Evolutionary conservation across 2,888 invertebrate species (phyloP).

Genomic region (Calameuta idolon): DNA sequence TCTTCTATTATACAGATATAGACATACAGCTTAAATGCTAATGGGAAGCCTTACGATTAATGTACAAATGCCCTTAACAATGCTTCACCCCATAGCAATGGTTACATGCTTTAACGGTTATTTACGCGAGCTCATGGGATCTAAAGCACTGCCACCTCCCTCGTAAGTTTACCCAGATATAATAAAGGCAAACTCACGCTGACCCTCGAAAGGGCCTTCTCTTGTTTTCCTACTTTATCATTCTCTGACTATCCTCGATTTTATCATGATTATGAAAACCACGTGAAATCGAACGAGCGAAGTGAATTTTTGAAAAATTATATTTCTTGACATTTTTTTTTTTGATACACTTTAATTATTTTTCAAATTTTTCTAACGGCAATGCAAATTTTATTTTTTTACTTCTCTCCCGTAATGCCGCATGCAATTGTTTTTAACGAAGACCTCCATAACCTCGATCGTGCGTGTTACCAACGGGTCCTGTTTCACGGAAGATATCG

Average conservation of each 20-base stretch:
- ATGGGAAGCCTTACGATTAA: neutral
- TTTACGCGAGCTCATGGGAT: neutral
- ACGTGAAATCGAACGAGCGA: neutral
- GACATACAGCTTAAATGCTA: neutral
- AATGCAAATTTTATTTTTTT: neutral
- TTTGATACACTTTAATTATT: neutral
- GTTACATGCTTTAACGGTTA: neutral
- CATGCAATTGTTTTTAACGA: neutral
- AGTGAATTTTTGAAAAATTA: neutral
- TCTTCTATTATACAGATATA: neutral
- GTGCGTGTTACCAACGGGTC: conserved; percentile 29
- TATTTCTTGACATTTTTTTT: no score
- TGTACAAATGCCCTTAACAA: neutral
- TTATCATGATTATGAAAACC: neutral
- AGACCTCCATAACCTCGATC: conserved; percentile 12
- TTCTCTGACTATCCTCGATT: neutral
- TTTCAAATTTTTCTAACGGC: neutral
- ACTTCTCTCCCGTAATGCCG: neutral
- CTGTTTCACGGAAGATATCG: neutral
- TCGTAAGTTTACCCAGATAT: neutral
- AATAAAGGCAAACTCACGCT: neutral
- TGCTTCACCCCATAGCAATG: neutral
- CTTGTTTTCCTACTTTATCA: neutral
- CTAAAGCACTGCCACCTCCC: neutral
- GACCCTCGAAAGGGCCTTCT: neutral